Evolutionary conservation across 2,888 invertebrate genomes (phyloP).

Genomic region (Drosophila borealis): DNA sequence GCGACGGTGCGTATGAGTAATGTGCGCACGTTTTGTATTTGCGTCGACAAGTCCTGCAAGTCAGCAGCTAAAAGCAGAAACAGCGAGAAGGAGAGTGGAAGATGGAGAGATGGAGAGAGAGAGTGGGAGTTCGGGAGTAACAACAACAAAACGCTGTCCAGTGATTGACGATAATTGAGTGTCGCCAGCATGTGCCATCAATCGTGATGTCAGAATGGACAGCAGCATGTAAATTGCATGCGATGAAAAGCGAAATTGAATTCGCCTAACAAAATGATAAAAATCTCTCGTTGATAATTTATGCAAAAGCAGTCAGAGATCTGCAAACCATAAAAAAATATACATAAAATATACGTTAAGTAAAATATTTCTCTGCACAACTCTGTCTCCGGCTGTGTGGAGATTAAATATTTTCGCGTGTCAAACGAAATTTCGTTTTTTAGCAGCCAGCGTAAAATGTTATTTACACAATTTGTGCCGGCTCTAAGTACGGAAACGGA

Average conservation of each 20-base stretch:
- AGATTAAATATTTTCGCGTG: conserved; percentile 72
- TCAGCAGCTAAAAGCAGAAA: conserved; percentile 28
- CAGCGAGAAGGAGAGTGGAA: neutral
- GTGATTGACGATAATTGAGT: conserved; percentile 81
- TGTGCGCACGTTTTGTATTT: conserved; percentile 51
- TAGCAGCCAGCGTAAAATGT: conserved; percentile 62
- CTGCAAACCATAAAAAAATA: neutral
- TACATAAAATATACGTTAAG: neutral
- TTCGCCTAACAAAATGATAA: conserved; percentile 75
- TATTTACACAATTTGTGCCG: conserved; percentile 65
- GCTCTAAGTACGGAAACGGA: conserved; percentile 5
- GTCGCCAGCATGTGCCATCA: conserved; percentile 74
- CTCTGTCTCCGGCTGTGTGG: conserved; percentile 9
- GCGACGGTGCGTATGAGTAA: conserved; percentile 68
- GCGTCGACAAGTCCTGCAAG: conserved; percentile 41
- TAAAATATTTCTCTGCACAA: conserved; percentile 1
- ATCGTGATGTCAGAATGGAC: conserved; percentile 75
- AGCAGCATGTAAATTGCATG: conserved; percentile 75
- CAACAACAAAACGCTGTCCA: conserved; percentile 30
- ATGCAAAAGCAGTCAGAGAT: conserved; percentile 50
- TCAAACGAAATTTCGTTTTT: conserved; percentile 66
- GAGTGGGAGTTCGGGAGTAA: neutral
- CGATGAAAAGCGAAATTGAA: conserved; percentile 73
- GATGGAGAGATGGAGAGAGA: neutral
- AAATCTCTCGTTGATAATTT: conserved; percentile 70